phyloP scores from a whole-genome alignment of 2,888 invertebrate species.

The Plagodis dolabraria region DNA sequence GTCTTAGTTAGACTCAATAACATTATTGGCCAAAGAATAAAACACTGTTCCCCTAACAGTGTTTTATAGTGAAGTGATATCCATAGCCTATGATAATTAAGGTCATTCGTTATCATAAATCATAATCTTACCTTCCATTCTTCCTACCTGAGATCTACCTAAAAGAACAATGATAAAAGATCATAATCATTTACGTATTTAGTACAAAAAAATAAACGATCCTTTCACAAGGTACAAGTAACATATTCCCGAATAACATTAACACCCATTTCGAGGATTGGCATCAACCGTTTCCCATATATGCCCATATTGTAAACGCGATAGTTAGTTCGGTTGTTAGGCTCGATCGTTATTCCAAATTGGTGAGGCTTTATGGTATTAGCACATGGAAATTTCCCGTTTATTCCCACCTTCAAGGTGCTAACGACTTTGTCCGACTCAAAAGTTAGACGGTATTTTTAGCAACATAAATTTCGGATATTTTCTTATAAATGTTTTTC shows the following conservation, averaged over 20 bases:
- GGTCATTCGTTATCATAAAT: too few species aligned
- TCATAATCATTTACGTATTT: too few species aligned
- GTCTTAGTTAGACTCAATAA: too few species aligned
- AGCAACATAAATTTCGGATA: constrained; percentile 5
- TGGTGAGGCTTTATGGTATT: constrained; percentile 29
- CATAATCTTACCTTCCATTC: too few species aligned
- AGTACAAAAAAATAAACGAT: too few species aligned
- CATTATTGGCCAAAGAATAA: too few species aligned
- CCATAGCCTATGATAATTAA: too few species aligned
- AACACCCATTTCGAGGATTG: constrained; percentile 9
- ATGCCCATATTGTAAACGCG: constrained; percentile 20
- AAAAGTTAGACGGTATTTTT: constrained; percentile 21
- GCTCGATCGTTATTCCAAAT: constrained; percentile 33
- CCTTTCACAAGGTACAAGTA: neutral
- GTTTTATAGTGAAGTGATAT: too few species aligned
- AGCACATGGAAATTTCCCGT: constrained; percentile 32
- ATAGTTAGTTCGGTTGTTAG: constrained; percentile 36
- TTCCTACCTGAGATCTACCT: too few species aligned
- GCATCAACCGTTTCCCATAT: constrained; percentile 11
- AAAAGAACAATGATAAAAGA: too few species aligned
- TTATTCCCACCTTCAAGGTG: constrained; percentile 11
- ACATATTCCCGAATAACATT: constrained; percentile 3
- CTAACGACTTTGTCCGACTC: constrained; percentile 12
- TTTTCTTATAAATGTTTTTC: constrained; percentile 14
- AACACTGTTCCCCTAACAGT: too few species aligned